Evolutionary conservation across 2,797 vertebrate genomes (phyloP), one percentile per base, ranked within the genome.

Genomic region (Gila robusta): DNA sequence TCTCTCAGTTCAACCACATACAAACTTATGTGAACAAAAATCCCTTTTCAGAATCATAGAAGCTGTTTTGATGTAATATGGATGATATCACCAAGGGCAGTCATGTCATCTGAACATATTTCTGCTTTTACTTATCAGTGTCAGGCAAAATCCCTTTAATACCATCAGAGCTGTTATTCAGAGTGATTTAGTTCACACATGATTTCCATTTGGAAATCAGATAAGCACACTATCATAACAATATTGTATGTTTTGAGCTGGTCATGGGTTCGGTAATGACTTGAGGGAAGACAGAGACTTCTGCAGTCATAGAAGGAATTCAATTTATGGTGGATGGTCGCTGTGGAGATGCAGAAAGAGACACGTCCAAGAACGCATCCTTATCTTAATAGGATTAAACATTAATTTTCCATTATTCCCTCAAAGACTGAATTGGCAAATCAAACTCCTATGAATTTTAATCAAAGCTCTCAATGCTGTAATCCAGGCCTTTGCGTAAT

Each of bases 371-470:
- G 85, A 90, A 82, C 54, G 82, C 72, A 82, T 84, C 35, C 79
- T 88, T 89, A 91, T 91, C 88, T 88, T 86, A 90, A 91, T 87
- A 83, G 86, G 88, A 91, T 91, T 92, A 90, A 85, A 86, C 83
- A 85, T 82, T 88, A 17, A 89, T 91, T 90, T 88, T 44, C 87
- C 47, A 86, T 89, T 90, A 88, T 89, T 88, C 77, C 59, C 70
- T 83, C 78, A 83, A 79, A 84, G 82, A 59, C 83, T 62, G 82
- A 79, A 73, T 79, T 79, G 83, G 72, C 67, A 85, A 87, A 90
- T 87, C 71, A 80, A 82, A 73, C 37, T 85, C 32, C 59, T 83
- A 86, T 86, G 83, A 86, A 90, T 89, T 86, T 87, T 87, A 90
- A 90, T 89, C 82, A 82, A 32, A 89, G 47, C 80, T 86, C 87